Evolutionary conservation across 2,797 vertebrate species (phyloP), one percentile per base, ranked within the genome.

Genomic region (Argya squamiceps): DNA sequence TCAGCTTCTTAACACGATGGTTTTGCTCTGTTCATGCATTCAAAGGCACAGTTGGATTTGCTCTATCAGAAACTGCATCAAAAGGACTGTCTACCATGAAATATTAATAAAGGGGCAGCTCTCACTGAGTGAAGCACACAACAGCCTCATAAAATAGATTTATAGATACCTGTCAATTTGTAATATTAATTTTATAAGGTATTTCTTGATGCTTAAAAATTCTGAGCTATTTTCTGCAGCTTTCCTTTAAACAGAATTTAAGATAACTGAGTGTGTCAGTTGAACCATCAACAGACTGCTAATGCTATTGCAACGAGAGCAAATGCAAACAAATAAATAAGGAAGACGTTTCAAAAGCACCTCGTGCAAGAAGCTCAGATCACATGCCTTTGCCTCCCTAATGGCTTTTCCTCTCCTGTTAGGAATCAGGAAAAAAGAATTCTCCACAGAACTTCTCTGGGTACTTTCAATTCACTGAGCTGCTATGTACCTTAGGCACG

Each of bases 321-420:
- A 75, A 81, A 88, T 59, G 63, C 70, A 90, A 96, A 94, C 74
- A 87, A 84, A 84, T 86, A 96, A 94, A 95, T 88, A 96, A 62
- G 78, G 70, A 94, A 88, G 82, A 90, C 43, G 2, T 78, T 92
- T 88, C 67, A 89, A 82, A 93, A 89, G 44, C 41, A 95, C 70
- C 41, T 82, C 0, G 2, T 63, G n/a, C 70, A 87, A 84, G 80
- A 84, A 39, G 60, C 37, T 74, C 44, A 65, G 39, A 70, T 34
- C 76, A 85, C 0, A 0, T 2, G 8, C 36, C 41, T 82, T 27
- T 36, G 49, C 39, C 56, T 91, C 65, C 43, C 74, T 70, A 55
- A 36, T 0, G 2, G 24, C 19, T 89, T 69, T n/a, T 88, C 43
- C 32, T 86, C 70, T 74, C 23, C 4, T 7, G 29, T 34, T 47